Percentiles rank a stretch among this genome's conserved stretches.
Evolutionary conservation across 2,888 invertebrate species (phyloP).

Genomic region (Nemapogon koenigi): DNA sequence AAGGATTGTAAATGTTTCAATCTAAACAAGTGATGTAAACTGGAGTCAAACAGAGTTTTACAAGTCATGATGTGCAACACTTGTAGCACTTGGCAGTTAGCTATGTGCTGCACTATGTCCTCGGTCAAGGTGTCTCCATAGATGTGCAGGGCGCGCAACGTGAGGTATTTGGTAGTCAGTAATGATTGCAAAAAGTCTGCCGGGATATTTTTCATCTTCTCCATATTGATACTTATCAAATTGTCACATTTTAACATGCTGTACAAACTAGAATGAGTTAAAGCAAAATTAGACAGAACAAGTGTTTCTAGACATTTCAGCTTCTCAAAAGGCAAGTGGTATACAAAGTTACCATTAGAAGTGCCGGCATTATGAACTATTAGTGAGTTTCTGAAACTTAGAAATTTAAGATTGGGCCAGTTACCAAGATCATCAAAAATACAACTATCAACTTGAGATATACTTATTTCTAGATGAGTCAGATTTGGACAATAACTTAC

Average conservation of each 20-base stretch:
- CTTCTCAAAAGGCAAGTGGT: constrained; percentile 56
- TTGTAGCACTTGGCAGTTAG: constrained; percentile 45
- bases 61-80: constrained; percentile 60
- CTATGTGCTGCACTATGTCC: constrained; percentile 49
- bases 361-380: constrained; percentile 53
- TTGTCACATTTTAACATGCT: constrained; percentile 53
- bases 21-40: constrained; percentile 48
- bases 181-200: constrained; percentile 54
- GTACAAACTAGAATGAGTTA: constrained; percentile 51
- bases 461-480: constrained; percentile 61
- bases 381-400: constrained; percentile 58
- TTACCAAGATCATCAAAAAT: constrained; percentile 56
- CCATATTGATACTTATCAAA: constrained; percentile 58
- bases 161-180: constrained; percentile 42
- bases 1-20: constrained; percentile 52
- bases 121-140: constrained; percentile 60
- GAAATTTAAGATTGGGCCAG: constrained; percentile 57
- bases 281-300: constrained; percentile 55
- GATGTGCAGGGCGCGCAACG: constrained; percentile 47
- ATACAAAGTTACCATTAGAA: constrained; percentile 54
- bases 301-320: constrained; percentile 48
- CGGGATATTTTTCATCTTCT: constrained; percentile 62
- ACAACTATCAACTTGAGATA: constrained; percentile 60
- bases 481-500: constrained; percentile 58
- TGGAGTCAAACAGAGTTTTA: constrained; percentile 59